Percentiles rank a stretch among this genome's conserved stretches.
These are phyloP conservation scores for Trichogramma dendrolimi DNA, from an alignment of 2,888 invertebrate genomes.

Conservation along the genomic window DNA sequence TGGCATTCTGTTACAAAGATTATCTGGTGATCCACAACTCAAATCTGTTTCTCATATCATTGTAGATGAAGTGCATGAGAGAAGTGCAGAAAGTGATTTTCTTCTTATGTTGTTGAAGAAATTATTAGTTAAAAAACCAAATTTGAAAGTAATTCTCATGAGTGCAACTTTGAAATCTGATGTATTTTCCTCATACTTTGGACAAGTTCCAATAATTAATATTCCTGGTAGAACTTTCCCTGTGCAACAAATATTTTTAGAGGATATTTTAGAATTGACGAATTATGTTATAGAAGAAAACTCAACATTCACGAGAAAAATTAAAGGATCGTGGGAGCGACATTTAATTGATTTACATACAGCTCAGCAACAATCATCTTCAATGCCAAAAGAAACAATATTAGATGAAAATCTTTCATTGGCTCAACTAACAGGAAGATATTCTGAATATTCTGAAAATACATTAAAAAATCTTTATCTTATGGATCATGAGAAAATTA, in stretches of 20 bases:
- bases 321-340: constrained; percentile 59
- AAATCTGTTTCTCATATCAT: constrained; percentile 77
- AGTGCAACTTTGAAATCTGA: constrained; percentile 87
- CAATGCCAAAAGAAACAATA: constrained; percentile 59
- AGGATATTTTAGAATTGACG: constrained; percentile 71
- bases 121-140: constrained; percentile 66
- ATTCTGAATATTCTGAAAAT: constrained; percentile 59
- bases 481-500: constrained; percentile 74
- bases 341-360: constrained; percentile 64
- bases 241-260: constrained; percentile 75
- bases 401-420: constrained; percentile 70
- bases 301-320: constrained; percentile 62
- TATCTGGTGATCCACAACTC: constrained; percentile 75
- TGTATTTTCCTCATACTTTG: constrained; percentile 81
- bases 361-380: constrained; percentile 58
- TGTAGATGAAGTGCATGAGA: constrained; percentile 90
- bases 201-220: constrained; percentile 70
- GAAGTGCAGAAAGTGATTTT: constrained; percentile 87
- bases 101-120: constrained; percentile 77
- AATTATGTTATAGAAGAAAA: constrained; percentile 62
- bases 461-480: constrained; percentile 72
- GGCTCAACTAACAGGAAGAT: constrained; percentile 65
- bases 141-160: constrained; percentile 84
- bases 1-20: constrained; percentile 79
- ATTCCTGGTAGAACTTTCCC: constrained; percentile 84